These are phyloP conservation scores for Elgaria multicarinata DNA, from an alignment of 2,113 vertebrate species.

Conservation along the genomic window DNA sequence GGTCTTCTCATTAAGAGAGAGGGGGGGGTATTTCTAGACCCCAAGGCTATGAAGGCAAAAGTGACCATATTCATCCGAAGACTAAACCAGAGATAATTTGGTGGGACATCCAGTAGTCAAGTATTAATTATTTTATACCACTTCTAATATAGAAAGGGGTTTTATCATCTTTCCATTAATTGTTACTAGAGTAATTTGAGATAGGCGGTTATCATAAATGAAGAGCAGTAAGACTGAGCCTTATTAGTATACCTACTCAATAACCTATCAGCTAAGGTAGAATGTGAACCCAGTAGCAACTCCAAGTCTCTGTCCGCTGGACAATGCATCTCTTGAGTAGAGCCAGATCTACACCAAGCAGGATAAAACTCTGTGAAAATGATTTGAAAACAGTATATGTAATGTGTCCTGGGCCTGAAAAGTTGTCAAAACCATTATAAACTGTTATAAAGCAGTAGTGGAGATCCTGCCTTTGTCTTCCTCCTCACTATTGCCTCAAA, in stretches of 20 bases:
- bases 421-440: no score
- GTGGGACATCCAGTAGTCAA: background rate
- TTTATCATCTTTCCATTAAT: background rate
- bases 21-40: background rate
- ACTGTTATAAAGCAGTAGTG: no score
- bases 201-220: background rate
- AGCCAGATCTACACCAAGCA: no score
- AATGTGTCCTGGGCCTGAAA: no score
- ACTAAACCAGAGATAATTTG: background rate
- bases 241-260: background rate
- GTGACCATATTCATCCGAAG: background rate
- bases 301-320: background rate
- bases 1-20: background rate
- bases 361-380: no score
- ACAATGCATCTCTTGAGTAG: background rate
- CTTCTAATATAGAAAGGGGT: background rate
- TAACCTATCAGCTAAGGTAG: background rate
- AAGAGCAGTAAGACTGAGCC: background rate
- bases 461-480: no score
- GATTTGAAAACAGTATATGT: no score
- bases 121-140: background rate
- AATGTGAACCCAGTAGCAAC: background rate
- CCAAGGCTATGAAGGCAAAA: background rate
- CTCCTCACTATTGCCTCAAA: background rate
- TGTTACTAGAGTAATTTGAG: background rate